phyloP scores from a whole-genome alignment of 2,888 invertebrate species.

The Athripsodes cinereus region DNA sequence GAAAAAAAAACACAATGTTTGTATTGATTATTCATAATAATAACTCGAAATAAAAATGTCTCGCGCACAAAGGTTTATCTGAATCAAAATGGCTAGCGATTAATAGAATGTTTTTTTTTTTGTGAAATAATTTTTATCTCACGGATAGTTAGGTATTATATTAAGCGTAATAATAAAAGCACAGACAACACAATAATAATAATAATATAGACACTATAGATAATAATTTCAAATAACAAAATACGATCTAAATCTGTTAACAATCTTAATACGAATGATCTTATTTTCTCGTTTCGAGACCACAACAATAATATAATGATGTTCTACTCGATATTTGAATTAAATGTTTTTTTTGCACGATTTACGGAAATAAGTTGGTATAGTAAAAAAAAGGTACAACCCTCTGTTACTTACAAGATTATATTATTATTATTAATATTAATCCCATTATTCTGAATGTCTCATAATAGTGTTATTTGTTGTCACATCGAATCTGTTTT shows the following conservation, averaged over 20 bases:
- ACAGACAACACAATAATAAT: background rate
- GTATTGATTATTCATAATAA: too few relatives aligned
- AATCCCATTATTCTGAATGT: background rate
- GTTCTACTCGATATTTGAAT: too few relatives aligned
- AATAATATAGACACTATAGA: background rate
- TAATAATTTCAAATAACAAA: slow-evolving; percentile 6
- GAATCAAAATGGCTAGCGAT: slow-evolving; percentile 7
- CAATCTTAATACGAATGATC: slow-evolving; percentile 6
- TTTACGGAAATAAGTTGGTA: background rate
- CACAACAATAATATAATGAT: too few relatives aligned
- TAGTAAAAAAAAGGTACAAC: background rate
- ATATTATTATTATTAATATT: background rate
- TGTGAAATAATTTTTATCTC: background rate
- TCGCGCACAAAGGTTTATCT: background rate
- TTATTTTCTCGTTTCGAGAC: background rate
- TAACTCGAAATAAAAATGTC: too few relatives aligned
- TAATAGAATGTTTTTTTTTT: background rate
- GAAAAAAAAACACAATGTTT: too few relatives aligned
- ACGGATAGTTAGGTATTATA: background rate
- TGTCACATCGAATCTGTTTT: slow-evolving; percentile 25
- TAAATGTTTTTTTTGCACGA: too few relatives aligned
- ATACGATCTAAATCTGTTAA: slow-evolving; percentile 10
- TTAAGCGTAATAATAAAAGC: background rate
- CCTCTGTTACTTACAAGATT: background rate
- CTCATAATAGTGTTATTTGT: background rate